Evolutionary conservation across 1,140 invertebrate species (phyloP).

Genomic region (Contarinia nasturtii): DNA sequence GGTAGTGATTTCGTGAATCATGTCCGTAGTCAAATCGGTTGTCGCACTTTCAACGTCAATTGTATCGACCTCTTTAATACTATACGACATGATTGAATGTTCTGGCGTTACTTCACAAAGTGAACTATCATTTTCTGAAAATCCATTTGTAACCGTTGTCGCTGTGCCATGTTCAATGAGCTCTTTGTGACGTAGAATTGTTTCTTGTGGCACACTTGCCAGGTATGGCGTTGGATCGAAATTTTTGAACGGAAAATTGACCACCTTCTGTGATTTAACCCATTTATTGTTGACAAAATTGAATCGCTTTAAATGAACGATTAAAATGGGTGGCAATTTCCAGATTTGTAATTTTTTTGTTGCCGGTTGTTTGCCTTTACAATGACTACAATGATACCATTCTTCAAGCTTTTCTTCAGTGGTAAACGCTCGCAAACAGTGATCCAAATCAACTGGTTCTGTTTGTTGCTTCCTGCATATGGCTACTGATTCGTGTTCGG

Average conservation of each 20-base stretch:
- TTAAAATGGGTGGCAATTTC: constrained; percentile 68
- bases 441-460: constrained; percentile 59
- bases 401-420: constrained; percentile 68
- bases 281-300: constrained; percentile 73
- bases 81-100: neutral
- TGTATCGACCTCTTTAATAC: neutral
- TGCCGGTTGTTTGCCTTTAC: constrained; percentile 61
- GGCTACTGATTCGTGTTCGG: constrained; percentile 51
- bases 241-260: constrained; percentile 65
- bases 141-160: neutral
- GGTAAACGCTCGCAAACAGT: constrained; percentile 69
- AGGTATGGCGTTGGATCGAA: constrained; percentile 68
- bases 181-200: constrained; percentile 40
- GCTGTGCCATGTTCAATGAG: constrained; percentile 22
- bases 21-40: neutral
- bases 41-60: neutral
- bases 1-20: neutral
- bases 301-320: constrained; percentile 77
- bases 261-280: constrained; percentile 86
- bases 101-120: neutral
- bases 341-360: constrained; percentile 80
- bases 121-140: neutral
- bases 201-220: constrained; percentile 54
- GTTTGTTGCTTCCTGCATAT: constrained; percentile 44
- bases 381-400: constrained; percentile 67